Evolutionary conservation across 92 coral and sea anemone species (phyloP), one percentile per base, ranked within the genome.

Genomic region (Porites evermanni): DNA sequence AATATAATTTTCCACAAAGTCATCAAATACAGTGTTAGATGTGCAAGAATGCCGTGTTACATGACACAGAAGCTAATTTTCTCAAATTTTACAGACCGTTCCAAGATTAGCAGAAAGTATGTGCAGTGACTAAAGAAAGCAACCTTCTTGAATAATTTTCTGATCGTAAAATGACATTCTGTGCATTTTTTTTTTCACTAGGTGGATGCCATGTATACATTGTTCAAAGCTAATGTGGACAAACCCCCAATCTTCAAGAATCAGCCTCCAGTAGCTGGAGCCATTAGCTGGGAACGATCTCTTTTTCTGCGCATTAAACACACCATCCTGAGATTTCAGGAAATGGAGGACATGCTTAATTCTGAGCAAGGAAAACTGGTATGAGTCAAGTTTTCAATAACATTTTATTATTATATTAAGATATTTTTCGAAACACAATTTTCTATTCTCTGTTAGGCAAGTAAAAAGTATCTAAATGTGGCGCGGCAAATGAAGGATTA

Each of bases 201-300:
- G 99, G 99, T 97, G 69, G 99, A 97, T 93, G 98, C 96, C 29
- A 97, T 97, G 93, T 93, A 95, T 61, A 84, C 98, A 52, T 81
- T 97, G 70, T 97, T 97, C 85, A 97, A 95, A 83, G 93, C 96
- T 16, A 84, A 87, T 84, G 98, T 95, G 32, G 96, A 93, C 79
- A 88, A 91, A 6, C 99, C 99, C 5, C 99, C 98, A 47, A 89
- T 93, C 54, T 95, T 89, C 95, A 97, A 95, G 97, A 97, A 97
- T 75, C 99, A 97, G 80, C 99, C 99, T 1, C 99, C 99, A 8
- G 98, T 97, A 2, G 98, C 99, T 12, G 99, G 99, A 20, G 98
- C 99, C 51, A 95, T 97, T 32, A 90, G 98, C 86, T 97, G 99
- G 99, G 99, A 97, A 89, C 89, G 99, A 29, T 97, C 99, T 52